Evolutionary conservation across 2,797 vertebrate species (phyloP), one percentile per base, ranked within the genome.

Genomic region (Muraenolepis orangiensis): DNA sequence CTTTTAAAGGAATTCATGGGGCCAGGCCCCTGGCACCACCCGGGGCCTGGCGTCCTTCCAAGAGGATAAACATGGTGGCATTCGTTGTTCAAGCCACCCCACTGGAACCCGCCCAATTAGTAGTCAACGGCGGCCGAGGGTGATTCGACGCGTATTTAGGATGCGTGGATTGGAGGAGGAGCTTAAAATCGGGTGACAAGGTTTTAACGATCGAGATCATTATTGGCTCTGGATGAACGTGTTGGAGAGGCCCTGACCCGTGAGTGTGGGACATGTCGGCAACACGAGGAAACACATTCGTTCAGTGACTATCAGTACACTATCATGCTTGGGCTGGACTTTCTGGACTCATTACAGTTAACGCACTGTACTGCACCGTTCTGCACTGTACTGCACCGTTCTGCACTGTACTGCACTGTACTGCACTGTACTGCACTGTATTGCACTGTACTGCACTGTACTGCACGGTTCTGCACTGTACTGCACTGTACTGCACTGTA

Each of bases 1-100:
- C 76, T 81, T n/a, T 75, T 80, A 82, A 83, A 86, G 72, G 75
- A 80, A 82, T 78, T 82, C 64, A 83, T 84, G 78, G 70, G 66
- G 61, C 75, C 32, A 72, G 30, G 66, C 67, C 72, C 57, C 32
- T 74, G 78, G 73, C 74, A 57, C 66, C 66, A 74, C 57, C 74
- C 23, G 38, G 10, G 5, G 68, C 20, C 71, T 85, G 76, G 82
- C 72, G 10, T 66, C 69, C 7, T 10, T 72, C 81, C 82, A 84
- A 78, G 77, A 78, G 73, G 74, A 82, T 75, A 74, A 74, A 76
- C 75, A 78, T 51, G 68, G 74, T 80, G 80, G 77, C 74, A 70
- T 84, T 74, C 46, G 73, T 76, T 79, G 36, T 72, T 70, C 75
- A 67, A 74, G 61, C 70, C 40, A 38, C 66, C 34, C 64, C 46